Base-by-base conservation (phyloP, 2,113 vertebrate species). In the Carettochelys insculpta region DNA sequence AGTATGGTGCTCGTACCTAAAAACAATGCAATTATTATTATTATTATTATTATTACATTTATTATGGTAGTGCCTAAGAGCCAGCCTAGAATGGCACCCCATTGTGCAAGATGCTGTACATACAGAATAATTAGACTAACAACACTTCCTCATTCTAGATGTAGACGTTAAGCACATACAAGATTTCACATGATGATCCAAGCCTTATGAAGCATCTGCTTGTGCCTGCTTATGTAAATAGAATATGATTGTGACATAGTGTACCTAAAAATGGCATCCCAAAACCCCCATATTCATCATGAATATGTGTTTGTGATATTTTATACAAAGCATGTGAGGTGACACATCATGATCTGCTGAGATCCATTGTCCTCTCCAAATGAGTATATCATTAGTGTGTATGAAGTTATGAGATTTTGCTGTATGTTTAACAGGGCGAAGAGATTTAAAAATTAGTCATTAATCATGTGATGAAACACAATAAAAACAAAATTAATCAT, bases 1-100 rank as follows among this genome's bases (percentile, higher is more conserved):
- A 95, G 11, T 4, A 94, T 11, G 77, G 0, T 1, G 1, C 24
- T 1, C 6, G 2, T 82, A 94, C 77, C 96, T 97, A 82, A 71
- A 92, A 93, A 34, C n/a, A 95, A 89, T 86, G 48, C 8, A 82
- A 54, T 75, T n/a, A 86, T 45, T 48, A 41, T 52, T 79, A 52
- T 34, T 61, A 41, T 20, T 68, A 38, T 38, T 68, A n/a, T 38
- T 65, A n/a, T n/a, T 20, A 68, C 4, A 68, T 11, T 10, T 38
- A 68, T 68, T 68, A 10, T 68, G 34, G 19, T 68, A 20, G 61
- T 68, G 34, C 61, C n/a, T 38, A 68, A 22, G 8, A 16, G 27
- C 17, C 34, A 38, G 61, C 17, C 34, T 38, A 68, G 19, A 68
- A 38, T 11, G 19, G 17, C 16, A 19, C 61, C 61, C 34, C 61